phyloP scores from a whole-genome alignment of 2,797 vertebrate species.

The Platalea minor region DNA sequence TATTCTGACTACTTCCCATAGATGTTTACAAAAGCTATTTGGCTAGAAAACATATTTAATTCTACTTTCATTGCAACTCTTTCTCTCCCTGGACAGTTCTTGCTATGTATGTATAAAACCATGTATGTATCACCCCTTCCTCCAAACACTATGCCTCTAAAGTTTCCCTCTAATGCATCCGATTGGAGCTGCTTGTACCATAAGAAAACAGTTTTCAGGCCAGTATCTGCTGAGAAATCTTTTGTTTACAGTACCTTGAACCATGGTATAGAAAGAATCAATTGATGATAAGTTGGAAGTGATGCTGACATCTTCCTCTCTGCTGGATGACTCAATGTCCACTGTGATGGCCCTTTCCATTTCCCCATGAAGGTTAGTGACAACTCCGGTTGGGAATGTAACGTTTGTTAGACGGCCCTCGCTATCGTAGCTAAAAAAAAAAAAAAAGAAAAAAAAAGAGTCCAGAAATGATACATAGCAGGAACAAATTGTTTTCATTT shows the following conservation, averaged over 20 bases:
- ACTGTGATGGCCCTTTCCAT: conserved; percentile 91
- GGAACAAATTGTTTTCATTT: conserved; percentile 40
- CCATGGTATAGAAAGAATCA: conserved; percentile 92
- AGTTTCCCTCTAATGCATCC: not conserved
- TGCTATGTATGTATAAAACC: not conserved
- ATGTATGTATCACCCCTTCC: not conserved
- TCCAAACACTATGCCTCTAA: not conserved
- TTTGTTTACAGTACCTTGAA: conserved; percentile 86
- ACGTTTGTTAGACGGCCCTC: conserved; percentile 96
- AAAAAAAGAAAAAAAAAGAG: not conserved
- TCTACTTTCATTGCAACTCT: not conserved
- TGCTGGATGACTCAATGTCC: conserved; percentile 90
- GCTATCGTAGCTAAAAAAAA: conserved; percentile 88
- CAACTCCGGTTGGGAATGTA: conserved; percentile 94
- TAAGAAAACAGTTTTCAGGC: not conserved
- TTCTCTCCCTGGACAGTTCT: not conserved
- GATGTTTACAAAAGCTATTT: not conserved
- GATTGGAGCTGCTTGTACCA: not conserved
- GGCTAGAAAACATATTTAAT: not conserved
- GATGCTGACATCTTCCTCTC: conserved; percentile 94
- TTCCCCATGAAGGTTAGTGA: conserved; percentile 93
- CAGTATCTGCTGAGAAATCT: not conserved
- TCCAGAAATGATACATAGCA: conserved; percentile 15
- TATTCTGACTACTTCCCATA: not conserved
- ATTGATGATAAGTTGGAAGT: conserved; percentile 92